Percentiles rank a stretch among this genome's conserved stretches.
Evolutionary conservation across 2,113 vertebrate species (phyloP).

Genomic region (Ageneiosus marmoratus): DNA sequence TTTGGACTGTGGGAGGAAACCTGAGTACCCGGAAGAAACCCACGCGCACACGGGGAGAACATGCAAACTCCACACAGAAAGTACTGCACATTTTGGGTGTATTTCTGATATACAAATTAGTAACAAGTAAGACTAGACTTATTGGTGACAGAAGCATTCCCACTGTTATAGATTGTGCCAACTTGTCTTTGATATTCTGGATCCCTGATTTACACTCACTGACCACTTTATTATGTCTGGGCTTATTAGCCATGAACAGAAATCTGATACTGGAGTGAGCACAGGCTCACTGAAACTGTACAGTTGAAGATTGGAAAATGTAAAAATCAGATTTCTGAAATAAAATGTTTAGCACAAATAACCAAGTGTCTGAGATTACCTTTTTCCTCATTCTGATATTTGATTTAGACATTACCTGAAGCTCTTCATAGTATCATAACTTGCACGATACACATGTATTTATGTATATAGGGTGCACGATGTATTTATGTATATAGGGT

Average conservation of each 20-base stretch:
- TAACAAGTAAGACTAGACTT: neutral
- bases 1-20: too few species aligned
- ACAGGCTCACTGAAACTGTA: too few species aligned
- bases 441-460: neutral
- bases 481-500: neutral
- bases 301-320: too few species aligned
- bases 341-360: neutral
- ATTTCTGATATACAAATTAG: neutral
- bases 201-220: neutral
- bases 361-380: neutral
- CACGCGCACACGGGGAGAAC: too few species aligned
- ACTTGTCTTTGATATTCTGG: neutral
- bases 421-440: neutral
- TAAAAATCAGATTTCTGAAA: neutral
- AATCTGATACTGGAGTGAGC: neutral
- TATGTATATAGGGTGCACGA: neutral
- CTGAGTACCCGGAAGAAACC: too few species aligned
- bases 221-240: neutral
- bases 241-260: neutral
- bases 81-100: neutral
- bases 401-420: neutral
- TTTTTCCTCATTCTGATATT: neutral
- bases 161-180: neutral
- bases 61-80: too few species aligned
- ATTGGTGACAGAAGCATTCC: neutral